Evolutionary conservation across 1,140 invertebrate species (phyloP).

Genomic region (Spodoptera frugiperda): DNA sequence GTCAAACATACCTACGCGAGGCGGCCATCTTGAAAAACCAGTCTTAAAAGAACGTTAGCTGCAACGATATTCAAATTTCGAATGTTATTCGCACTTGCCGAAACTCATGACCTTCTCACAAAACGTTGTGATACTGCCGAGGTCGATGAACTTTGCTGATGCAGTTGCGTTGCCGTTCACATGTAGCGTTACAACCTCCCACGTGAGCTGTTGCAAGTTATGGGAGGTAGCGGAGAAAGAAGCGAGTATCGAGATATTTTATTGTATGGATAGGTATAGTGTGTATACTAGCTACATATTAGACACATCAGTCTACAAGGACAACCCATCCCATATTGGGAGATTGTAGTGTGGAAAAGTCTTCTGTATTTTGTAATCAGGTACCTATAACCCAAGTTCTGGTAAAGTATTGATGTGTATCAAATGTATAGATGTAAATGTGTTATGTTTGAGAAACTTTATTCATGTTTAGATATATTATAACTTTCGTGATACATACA

Average conservation of each 20-base stretch:
- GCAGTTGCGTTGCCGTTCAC: constrained; percentile 82
- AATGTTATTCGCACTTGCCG: constrained; percentile 70
- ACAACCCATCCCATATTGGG: too few relatives aligned
- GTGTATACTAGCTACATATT: not conserved
- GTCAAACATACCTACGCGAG: not conserved
- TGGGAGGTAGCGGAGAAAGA: constrained; percentile 53
- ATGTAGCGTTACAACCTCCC: constrained; percentile 82
- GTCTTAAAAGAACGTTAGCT: constrained; percentile 42
- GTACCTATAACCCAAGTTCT: too few relatives aligned
- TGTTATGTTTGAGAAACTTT: too few relatives aligned
- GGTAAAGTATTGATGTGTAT: too few relatives aligned
- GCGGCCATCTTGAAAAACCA: constrained; percentile 41
- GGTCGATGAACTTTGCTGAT: constrained; percentile 69
- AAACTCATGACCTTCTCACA: constrained; percentile 78
- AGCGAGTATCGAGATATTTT: not conserved
- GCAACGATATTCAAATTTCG: constrained; percentile 55
- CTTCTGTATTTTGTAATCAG: too few relatives aligned
- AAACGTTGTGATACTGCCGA: constrained; percentile 68
- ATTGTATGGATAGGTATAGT: not conserved
- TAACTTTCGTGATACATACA: too few relatives aligned
- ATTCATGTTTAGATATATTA: too few relatives aligned
- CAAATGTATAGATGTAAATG: too few relatives aligned
- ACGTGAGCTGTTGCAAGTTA: constrained; percentile 62
- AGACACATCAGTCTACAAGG: too few relatives aligned
- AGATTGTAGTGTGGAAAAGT: too few relatives aligned